These are phyloP conservation scores for Paratilapia polleni DNA, from an alignment of 2,113 vertebrate species.

Conservation along the genomic window DNA sequence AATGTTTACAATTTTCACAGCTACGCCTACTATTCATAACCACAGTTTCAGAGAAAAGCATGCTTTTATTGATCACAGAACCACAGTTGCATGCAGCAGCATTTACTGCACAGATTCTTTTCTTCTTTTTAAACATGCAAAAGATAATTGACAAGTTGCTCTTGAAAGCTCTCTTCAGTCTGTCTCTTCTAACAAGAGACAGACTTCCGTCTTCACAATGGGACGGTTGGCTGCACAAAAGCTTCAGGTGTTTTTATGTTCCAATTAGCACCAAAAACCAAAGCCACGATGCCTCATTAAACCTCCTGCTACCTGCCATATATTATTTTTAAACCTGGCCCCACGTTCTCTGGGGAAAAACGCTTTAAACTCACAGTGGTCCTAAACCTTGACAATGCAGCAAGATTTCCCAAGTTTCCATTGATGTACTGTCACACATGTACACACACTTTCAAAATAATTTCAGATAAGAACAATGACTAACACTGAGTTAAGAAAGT, in stretches of 20 bases:
- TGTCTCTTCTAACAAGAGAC: slow-evolving; percentile 25
- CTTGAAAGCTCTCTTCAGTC: slow-evolving; percentile 55
- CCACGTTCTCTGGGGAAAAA: slow-evolving; percentile 42
- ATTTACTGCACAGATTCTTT: not conserved
- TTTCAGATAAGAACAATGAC: slow-evolving; percentile 11
- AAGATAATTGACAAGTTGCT: not conserved
- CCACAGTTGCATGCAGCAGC: not conserved
- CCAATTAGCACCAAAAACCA: slow-evolving; percentile 73
- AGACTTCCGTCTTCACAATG: not conserved
- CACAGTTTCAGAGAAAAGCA: not conserved
- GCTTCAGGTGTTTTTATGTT: slow-evolving; percentile 75
- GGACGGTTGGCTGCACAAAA: slow-evolving; percentile 65
- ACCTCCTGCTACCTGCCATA: slow-evolving; percentile 57
- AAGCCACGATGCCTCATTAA: slow-evolving; percentile 17
- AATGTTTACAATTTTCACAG: not conserved
- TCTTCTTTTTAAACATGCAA: not conserved
- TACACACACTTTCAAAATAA: not conserved
- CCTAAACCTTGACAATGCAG: not conserved
- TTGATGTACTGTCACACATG: not conserved
- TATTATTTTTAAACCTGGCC: slow-evolving; percentile 10
- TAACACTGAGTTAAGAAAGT: not conserved
- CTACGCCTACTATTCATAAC: not conserved
- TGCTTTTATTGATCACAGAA: not conserved
- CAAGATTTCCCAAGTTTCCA: not conserved
- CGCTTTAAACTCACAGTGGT: not conserved